These are phyloP conservation scores for Panagrolaimus sp. DNA, from an alignment of 1,140 invertebrate genomes.

Conservation along the genomic window DNA sequence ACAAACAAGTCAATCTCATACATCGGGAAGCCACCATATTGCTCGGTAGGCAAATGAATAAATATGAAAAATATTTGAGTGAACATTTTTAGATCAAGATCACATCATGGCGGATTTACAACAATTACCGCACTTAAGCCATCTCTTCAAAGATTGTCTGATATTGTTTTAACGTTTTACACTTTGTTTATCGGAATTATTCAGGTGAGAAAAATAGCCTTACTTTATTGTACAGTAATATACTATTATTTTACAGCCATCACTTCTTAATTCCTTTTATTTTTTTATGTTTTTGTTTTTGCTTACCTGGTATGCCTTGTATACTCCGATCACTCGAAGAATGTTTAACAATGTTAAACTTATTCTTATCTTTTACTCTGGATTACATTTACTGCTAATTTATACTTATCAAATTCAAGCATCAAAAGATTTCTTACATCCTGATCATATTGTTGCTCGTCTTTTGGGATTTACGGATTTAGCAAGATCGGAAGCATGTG, in stretches of 20 bases:
- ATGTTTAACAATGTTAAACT: conserved; percentile 48
- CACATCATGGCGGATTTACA: background rate
- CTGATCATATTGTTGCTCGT: conserved; percentile 32
- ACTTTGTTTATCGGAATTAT: conserved; percentile 17
- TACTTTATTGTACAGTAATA: no score
- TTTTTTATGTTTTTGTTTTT: conserved; percentile 47
- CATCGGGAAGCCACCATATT: conserved; percentile 14
- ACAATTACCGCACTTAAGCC: conserved; percentile 5
- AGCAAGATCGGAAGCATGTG: conserved; percentile 29
- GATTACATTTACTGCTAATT: conserved; percentile 45
- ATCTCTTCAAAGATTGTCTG: conserved; percentile 27
- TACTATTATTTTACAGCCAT: conserved; percentile 38
- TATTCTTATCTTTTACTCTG: conserved; percentile 37
- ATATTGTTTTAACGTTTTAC: conserved; percentile 28
- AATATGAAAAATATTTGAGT: background rate
- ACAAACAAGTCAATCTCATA: conserved; percentile 7
- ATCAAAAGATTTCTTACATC: conserved; percentile 35
- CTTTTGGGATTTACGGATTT: conserved; percentile 42
- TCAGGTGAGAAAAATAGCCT: no score
- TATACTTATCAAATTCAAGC: conserved; percentile 51
- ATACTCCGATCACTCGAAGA: conserved; percentile 45
- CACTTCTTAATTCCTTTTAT: conserved; percentile 44
- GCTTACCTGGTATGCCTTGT: conserved; percentile 55
- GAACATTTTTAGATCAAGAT: background rate
- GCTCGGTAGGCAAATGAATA: background rate